Conservation (phyloP, 2,113 vertebrate species). For the Miniopterus natalensis region DNA sequence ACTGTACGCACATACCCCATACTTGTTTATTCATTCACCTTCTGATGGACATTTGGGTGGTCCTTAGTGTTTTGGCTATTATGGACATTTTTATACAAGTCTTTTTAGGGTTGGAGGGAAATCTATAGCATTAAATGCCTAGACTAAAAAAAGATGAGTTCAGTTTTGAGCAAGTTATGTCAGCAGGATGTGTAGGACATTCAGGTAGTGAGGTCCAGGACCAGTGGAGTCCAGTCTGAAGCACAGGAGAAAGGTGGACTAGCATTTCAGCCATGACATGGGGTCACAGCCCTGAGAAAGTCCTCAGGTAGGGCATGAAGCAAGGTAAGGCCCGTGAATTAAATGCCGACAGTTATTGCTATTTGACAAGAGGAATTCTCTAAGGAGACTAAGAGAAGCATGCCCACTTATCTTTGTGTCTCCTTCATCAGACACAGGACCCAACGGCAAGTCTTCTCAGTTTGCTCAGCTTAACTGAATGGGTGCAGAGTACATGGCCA, state of each 20-base stretch:
- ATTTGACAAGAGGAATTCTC: neutral
- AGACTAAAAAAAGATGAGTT: neutral
- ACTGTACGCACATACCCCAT: neutral
- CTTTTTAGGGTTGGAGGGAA: neutral
- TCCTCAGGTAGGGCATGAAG: neutral
- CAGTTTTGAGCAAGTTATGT: neutral
- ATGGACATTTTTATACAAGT: slow-evolving; percentile 5
- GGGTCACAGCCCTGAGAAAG: neutral
- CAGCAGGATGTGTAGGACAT: neutral
- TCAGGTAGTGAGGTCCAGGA: neutral
- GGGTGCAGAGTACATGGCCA: neutral
- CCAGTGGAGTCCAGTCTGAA: neutral
- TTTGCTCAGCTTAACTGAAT: neutral
- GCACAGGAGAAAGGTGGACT: neutral
- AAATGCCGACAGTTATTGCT: neutral
- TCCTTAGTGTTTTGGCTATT: neutral
- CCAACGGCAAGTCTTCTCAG: neutral
- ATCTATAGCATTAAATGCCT: neutral
- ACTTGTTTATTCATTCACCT: neutral
- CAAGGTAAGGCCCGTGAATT: neutral
- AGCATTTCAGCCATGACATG: neutral
- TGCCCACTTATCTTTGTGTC: neutral
- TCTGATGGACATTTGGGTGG: neutral
- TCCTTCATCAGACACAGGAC: neutral
- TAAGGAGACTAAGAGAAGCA: neutral